Base-by-base conservation (phyloP, 2,888 invertebrate genomes). In the Dolichomitus sp. region DNA sequence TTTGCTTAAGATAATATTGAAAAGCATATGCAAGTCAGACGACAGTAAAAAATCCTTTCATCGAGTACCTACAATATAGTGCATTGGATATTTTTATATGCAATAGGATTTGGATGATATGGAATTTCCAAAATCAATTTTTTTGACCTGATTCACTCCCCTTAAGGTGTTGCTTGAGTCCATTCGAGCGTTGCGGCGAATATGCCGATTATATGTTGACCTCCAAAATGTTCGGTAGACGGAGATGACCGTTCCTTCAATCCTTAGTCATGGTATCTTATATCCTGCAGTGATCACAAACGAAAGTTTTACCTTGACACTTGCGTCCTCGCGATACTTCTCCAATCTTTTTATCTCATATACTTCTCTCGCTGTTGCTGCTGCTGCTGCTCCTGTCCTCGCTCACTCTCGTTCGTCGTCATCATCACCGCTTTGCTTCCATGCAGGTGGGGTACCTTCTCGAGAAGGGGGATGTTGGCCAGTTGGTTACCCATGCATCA, bases 401-500 rank as follows among this genome's bases (percentile, higher is more conserved):
- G 12, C 77, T 78, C 66, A 42, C 73, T 70, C 66, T 59, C 54
- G 40, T 68, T 37, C 61, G 27, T 75, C 45, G 17, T 77, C 57
- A 42, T 59, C 68, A 72, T 65, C 85, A 57, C 48, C 45, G 54
- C 27, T 68, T 63, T 61, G 57, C 69, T 59, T 72, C 68, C 19
- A 70, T 81, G 52, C 84, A 83, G 70, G 86, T 86, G 84, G 85
- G 83, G 83, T 85, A 80, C 54, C 37, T 74, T 42, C 45, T 19
- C 45, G 65, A 84, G 85, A 81, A 86, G 84, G 84, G 84, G 80
- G 82, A 84, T 84, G 78, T 65, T 80, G 84, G 75, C 80, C 74
- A 77, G 76, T 79, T 45, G 74, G 69, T 73, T 75, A 73, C 73
- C 76, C 70, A 83, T 84, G 81, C 85, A 86, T 88, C 88, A 86